These are phyloP conservation scores for Cryptops parisi DNA, from an alignment of 2,888 invertebrate genomes.

Conservation along the genomic window DNA sequence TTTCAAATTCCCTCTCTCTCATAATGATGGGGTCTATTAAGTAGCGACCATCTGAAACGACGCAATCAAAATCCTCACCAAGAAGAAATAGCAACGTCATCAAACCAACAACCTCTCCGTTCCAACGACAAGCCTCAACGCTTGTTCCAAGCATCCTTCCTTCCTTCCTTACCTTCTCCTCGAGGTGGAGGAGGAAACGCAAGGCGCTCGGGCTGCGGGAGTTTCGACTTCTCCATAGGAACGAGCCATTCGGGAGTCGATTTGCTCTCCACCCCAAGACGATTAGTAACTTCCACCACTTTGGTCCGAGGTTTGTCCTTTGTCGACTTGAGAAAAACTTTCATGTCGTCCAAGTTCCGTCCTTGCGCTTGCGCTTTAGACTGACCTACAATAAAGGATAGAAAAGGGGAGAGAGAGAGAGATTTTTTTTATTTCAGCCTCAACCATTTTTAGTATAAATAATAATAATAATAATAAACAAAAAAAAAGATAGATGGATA, in stretches of 20 bases:
- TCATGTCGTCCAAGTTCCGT: conserved; percentile 20
- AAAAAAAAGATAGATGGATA: not conserved
- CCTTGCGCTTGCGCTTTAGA: conserved; percentile 14
- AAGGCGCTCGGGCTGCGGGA: conserved; percentile 64
- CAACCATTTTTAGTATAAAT: not conserved
- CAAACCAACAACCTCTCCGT: too few species aligned
- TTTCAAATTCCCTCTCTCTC: conserved; percentile 14
- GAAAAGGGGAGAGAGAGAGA: too few species aligned
- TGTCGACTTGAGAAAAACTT: conserved; percentile 20
- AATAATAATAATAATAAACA: too few species aligned
- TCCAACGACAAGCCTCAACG: too few species aligned
- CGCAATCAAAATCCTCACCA: not conserved
- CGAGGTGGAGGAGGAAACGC: conserved; percentile 85
- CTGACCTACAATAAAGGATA: conserved; percentile 10
- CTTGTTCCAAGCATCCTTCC: too few species aligned
- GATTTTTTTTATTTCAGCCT: not conserved
- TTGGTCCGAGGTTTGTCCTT: conserved; percentile 37
- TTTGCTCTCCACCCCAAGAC: conserved; percentile 45
- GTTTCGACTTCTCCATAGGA: conserved; percentile 53
- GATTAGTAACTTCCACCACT: conserved; percentile 55
- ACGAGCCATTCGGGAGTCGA: conserved; percentile 54
- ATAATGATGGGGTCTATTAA: conserved; percentile 46
- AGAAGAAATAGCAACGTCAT: not conserved
- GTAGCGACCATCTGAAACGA: conserved; percentile 57
- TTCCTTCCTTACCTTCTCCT: conserved; percentile 66